Conservation (phyloP, 2,113 vertebrate species). For the Riparia riparia region DNA sequence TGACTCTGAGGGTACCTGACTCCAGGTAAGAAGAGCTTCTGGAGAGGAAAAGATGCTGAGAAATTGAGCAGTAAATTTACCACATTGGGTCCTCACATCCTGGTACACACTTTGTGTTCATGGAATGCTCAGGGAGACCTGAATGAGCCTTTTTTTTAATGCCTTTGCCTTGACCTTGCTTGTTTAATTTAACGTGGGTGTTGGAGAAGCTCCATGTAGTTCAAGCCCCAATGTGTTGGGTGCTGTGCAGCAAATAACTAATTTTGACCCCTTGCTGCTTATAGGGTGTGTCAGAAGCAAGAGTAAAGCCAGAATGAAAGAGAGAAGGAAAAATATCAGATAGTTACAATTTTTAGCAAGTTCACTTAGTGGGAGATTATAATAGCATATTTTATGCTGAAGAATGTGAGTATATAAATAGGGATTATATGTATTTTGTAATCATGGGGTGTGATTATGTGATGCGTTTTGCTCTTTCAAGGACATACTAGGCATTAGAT, state of each 20-base stretch:
- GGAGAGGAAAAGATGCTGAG: background rate
- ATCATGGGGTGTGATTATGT: slow-evolving; percentile 26
- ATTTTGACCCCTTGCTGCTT: background rate
- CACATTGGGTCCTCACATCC: background rate
- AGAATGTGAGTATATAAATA: background rate
- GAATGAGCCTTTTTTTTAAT: background rate
- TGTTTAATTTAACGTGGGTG: background rate
- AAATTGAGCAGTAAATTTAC: background rate
- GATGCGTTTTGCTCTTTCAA: slow-evolving; percentile 31
- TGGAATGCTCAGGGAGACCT: background rate
- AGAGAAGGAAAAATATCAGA: background rate
- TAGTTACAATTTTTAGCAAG: background rate
- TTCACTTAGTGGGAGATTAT: background rate
- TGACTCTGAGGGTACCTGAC: background rate
- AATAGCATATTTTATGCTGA: background rate
- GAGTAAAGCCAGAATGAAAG: background rate
- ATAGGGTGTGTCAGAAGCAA: background rate
- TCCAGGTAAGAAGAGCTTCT: background rate
- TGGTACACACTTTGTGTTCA: background rate
- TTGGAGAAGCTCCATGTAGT: background rate
- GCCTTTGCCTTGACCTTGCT: background rate
- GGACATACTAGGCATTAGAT: slow-evolving; percentile 16
- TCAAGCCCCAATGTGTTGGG: background rate
- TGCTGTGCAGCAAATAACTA: background rate
- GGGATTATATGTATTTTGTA: slow-evolving; percentile 32